phyloP scores from a whole-genome alignment of 2,888 invertebrate genomes.

The Erpobdella octoculata region DNA sequence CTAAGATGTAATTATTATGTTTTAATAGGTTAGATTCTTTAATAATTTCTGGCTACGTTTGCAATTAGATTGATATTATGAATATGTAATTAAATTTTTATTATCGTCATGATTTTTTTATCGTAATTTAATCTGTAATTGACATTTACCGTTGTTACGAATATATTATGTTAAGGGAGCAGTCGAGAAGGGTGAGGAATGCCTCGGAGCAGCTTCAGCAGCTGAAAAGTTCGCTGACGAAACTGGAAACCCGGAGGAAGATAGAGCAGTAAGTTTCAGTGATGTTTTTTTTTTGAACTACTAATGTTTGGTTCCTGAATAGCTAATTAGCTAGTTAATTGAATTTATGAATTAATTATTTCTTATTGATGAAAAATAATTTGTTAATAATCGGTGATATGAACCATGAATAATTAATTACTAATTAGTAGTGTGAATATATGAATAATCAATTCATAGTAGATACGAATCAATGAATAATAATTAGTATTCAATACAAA shows the following conservation, averaged over 20 bases:
- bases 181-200: constrained; percentile 23
- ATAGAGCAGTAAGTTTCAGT: not conserved
- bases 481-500: not conserved
- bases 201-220: constrained; percentile 20
- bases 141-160: not conserved
- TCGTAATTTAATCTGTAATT: not conserved
- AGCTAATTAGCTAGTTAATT: not conserved
- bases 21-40: too few relatives aligned
- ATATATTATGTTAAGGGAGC: constrained; percentile 15
- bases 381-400: too few relatives aligned
- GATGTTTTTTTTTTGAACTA: not conserved
- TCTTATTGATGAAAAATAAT: not conserved
- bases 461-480: not conserved
- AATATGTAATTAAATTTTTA: not conserved
- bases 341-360: not conserved
- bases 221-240: constrained; percentile 15
- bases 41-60: not conserved
- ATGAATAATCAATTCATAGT: too few relatives aligned
- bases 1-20: not conserved
- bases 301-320: too few relatives aligned
- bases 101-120: not conserved
- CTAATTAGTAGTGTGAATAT: too few relatives aligned
- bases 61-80: not conserved
- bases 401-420: not conserved
- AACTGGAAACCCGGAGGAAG: constrained; percentile 27